A percentile compares a stretch with the other conserved stretches of the same genome.
These are phyloP conservation scores for Hypercompe scribonia DNA, from an alignment of 2,888 invertebrate species.

Conservation along the genomic window DNA sequence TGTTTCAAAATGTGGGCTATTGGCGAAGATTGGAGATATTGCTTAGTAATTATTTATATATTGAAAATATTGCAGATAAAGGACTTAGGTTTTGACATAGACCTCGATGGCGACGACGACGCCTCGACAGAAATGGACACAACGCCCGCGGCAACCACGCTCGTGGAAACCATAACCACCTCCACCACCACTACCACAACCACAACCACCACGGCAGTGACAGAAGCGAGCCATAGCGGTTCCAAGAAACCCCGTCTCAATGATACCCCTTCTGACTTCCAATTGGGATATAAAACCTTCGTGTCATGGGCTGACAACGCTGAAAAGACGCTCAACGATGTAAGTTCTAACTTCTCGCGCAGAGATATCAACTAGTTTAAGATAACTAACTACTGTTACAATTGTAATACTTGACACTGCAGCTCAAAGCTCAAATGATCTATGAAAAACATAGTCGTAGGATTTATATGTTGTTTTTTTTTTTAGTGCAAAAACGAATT, in stretches of 20 bases:
- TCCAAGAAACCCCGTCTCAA: slow-evolving; percentile 73
- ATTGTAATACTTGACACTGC: neutral
- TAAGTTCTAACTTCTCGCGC: slow-evolving; percentile 44
- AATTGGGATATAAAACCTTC: slow-evolving; percentile 81
- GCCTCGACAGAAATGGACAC: slow-evolving; percentile 47
- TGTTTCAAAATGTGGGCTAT: too few relatives aligned
- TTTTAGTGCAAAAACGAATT: slow-evolving; percentile 63
- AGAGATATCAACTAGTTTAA: neutral
- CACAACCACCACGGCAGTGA: slow-evolving; percentile 7
- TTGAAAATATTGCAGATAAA: slow-evolving; percentile 78
- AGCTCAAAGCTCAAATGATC: neutral
- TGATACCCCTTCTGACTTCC: slow-evolving; percentile 75
- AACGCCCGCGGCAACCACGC: slow-evolving; percentile 58
- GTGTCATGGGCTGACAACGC: slow-evolving; percentile 76
- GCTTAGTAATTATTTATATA: neutral
- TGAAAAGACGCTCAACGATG: slow-evolving; percentile 67
- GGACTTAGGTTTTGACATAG: slow-evolving; percentile 87
- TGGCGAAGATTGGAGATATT: too few relatives aligned
- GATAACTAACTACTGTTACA: too few relatives aligned
- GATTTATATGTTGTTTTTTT: neutral
- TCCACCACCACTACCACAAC: slow-evolving; percentile 28
- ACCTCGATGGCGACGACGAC: slow-evolving; percentile 46
- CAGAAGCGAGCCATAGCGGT: slow-evolving; percentile 27
- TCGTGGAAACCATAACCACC: slow-evolving; percentile 32
- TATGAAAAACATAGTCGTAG: neutral